phyloP scores from a whole-genome alignment of 2,113 vertebrate genomes.

The Hydrochoerus hydrochaeris region DNA sequence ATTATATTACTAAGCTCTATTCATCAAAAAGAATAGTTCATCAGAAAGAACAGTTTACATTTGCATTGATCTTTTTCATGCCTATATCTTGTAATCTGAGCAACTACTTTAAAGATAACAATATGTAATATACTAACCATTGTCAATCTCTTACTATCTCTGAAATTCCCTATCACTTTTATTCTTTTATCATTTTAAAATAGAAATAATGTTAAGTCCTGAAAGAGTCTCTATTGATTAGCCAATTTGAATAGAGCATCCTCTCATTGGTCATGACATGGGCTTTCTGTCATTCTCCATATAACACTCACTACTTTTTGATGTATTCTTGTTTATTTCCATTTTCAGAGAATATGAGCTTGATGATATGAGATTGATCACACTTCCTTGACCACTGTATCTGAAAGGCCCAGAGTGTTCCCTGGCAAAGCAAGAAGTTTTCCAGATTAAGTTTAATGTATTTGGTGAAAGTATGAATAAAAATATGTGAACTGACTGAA shows the following conservation, averaged over 20 bases:
- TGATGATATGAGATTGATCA: background rate
- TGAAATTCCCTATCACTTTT: no score
- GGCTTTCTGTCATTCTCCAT: background rate
- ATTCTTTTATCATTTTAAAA: no score
- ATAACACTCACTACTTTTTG: rapidly evolving
- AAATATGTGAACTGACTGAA: background rate
- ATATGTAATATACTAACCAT: background rate
- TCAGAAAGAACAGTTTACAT: no score
- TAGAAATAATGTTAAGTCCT: background rate
- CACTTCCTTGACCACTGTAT: background rate
- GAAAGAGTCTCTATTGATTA: background rate
- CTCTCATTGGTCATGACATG: background rate
- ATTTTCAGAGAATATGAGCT: no score
- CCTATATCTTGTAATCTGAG: background rate
- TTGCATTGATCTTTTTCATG: no score
- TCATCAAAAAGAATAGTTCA: no score
- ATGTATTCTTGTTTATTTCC: background rate
- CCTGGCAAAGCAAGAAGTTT: background rate
- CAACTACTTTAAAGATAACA: background rate
- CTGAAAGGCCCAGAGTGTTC: background rate
- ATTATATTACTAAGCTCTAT: no score
- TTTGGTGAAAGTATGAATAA: background rate
- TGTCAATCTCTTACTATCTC: background rate
- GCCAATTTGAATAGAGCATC: background rate
- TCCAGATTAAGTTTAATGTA: background rate